Evolutionary conservation across 2,888 invertebrate genomes (phyloP).

Genomic region (Ennomos fuscantarius): DNA sequence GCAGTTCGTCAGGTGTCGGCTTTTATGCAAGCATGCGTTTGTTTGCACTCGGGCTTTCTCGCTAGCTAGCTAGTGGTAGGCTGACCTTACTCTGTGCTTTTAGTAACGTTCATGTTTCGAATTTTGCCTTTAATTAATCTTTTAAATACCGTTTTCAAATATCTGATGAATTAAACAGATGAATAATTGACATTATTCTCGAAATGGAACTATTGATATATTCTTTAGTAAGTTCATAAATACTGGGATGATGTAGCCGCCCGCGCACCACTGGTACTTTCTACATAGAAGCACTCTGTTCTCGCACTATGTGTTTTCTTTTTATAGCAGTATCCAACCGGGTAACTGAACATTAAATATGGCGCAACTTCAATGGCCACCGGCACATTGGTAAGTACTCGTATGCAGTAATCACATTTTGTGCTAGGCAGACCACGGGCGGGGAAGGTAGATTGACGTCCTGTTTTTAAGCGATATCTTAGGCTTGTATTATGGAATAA

Average conservation of each 20-base stretch:
- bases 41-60: too few relatives aligned
- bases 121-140: too few relatives aligned
- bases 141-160: too few relatives aligned
- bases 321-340: slow-evolving; percentile 15
- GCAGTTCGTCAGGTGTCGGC: too few relatives aligned
- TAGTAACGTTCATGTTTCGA: too few relatives aligned
- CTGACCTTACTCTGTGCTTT: too few relatives aligned
- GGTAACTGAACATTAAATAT: slow-evolving; percentile 20
- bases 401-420: slow-evolving; percentile 22
- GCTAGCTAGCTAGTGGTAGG: too few relatives aligned
- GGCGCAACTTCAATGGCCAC: slow-evolving; percentile 20
- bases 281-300: slow-evolving; percentile 11
- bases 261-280: neutral
- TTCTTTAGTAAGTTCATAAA: neutral
- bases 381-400: slow-evolving; percentile 15
- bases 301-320: slow-evolving; percentile 11
- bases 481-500: too few relatives aligned
- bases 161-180: too few relatives aligned
- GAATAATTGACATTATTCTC: too few relatives aligned
- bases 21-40: too few relatives aligned
- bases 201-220: too few relatives aligned
- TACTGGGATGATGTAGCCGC: neutral
- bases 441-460: slow-evolving; percentile 10
- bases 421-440: slow-evolving; percentile 19
- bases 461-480: neutral